Base-by-base conservation (phyloP, 2,113 vertebrate species). In the Benitochromis conjunctus region DNA sequence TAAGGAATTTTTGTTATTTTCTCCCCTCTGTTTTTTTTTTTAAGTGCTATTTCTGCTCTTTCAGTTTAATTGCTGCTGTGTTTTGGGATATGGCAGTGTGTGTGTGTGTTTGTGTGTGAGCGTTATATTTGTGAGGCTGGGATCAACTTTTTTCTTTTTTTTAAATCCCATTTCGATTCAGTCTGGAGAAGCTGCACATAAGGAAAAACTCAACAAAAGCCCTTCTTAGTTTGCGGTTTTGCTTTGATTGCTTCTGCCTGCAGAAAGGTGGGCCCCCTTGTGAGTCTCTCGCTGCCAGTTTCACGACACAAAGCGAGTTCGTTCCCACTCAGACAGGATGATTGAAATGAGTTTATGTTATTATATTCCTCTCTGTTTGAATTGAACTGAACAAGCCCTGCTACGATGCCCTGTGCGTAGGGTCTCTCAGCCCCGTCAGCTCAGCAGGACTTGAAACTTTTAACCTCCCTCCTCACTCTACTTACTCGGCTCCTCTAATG, bases 21-120 rank as follows among this genome's bases (percentile, higher is more conserved):
- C 46, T 21, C 66, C 46, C 16, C 46, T 31, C 69, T 82, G 5
- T 80, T 69, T 43, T 84, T 88, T 62, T 51, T 56, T 85, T 64
- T 10, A 85, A 82, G 81, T 90, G 89, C 82, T 88, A 83, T 90
- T 91, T 94, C 84, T 83, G 86, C 71, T 88, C 66, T 92, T 55
- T 66, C 80, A 36, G 62, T 84, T 71, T 81, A 86, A 88, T 78
- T 80, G 91, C 92, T 94, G 88, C 90, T 88, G 89, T 85, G 88
- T 84, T 88, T 90, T 88, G 77, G 88, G 87, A 90, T 84, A 51
- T 79, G 80, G 81, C 19, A 51, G 53, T 1, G 14, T 34, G 66
- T 34, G 54, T 48, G 12, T 48, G 5, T 48, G 16, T 18, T 81
- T 26, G 76, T 69, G 46, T 19, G 55, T 4, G 29, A n/a, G 82